These are phyloP conservation scores for Hozukius guyotensis DNA, from an alignment of 2,797 vertebrate genomes.

Conservation along the genomic window DNA sequence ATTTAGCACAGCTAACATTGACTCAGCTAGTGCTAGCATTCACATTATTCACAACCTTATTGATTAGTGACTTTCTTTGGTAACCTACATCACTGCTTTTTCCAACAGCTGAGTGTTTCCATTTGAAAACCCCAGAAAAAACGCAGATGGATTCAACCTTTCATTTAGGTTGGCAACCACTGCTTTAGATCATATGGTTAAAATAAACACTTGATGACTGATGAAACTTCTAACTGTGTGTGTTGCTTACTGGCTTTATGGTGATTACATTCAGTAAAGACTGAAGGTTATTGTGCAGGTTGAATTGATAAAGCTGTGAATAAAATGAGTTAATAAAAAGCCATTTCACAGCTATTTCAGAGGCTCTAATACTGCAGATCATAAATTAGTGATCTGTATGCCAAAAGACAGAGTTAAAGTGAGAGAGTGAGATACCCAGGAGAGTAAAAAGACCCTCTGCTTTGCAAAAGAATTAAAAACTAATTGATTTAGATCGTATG, in stretches of 20 bases:
- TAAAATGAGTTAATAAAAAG: constrained; percentile 40
- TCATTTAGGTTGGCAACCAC: not conserved
- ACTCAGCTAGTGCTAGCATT: no score
- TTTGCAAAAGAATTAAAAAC: constrained; percentile 4
- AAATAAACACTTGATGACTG: not conserved
- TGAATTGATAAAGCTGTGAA: constrained; percentile 20
- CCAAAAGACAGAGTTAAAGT: not conserved
- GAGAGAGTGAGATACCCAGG: not conserved
- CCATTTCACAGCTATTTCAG: constrained; percentile 32
- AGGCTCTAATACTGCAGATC: not conserved
- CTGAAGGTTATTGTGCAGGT: constrained; percentile 27
- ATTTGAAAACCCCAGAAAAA: not conserved
- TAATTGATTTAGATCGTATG: constrained; percentile 54
- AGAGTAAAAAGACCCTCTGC: constrained; percentile 18
- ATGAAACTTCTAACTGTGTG: not conserved
- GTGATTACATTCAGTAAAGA: not conserved
- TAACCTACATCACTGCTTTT: no score
- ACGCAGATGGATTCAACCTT: not conserved
- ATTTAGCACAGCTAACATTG: not conserved
- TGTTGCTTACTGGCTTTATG: not conserved
- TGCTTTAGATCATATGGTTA: not conserved
- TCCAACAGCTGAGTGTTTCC: not conserved
- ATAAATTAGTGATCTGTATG: constrained; percentile 18
- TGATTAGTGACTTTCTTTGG: no score
- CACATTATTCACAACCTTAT: no score